Conservation (phyloP, 2,797 vertebrate genomes). For the Gambusia yucatana region DNA sequence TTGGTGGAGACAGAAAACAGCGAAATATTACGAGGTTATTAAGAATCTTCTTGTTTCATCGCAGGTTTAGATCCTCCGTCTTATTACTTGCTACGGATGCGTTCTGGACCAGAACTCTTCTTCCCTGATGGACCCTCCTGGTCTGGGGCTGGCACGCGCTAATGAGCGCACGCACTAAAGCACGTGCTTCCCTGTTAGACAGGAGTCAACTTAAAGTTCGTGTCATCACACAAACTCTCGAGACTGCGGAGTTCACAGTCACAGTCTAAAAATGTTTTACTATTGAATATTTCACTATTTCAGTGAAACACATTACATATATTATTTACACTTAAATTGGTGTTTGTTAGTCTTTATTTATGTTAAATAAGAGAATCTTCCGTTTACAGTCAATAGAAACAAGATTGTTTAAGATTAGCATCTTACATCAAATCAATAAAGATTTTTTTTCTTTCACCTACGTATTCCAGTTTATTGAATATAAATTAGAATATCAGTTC, state of each 20-base stretch:
- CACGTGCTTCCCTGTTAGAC: conserved; percentile 29
- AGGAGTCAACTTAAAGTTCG: conserved; percentile 10
- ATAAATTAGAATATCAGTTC: not conserved
- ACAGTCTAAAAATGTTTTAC: not conserved
- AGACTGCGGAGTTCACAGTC: not conserved
- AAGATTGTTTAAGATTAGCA: not conserved
- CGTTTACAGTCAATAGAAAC: not conserved
- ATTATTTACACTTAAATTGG: not conserved
- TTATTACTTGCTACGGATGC: conserved; percentile 12
- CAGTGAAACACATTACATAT: not conserved
- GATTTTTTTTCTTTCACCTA: not conserved
- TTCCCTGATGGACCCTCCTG: conserved; percentile 61
- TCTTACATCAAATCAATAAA: not conserved
- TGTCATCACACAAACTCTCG: not conserved
- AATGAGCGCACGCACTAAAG: conserved; percentile 1
- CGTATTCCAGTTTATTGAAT: not conserved
- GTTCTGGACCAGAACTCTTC: conserved; percentile 27
- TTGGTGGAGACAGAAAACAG: not conserved
- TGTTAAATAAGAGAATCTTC: not conserved
- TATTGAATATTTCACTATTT: not conserved
- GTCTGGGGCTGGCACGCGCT: conserved; percentile 25
- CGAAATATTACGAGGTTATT: conserved; percentile 14
- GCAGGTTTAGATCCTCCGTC: not conserved
- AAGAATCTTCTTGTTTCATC: not conserved
- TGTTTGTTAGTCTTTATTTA: not conserved